Evolutionary conservation across 1,140 invertebrate species (phyloP), one percentile per base, ranked within the genome.

Genomic region (Polypedilum pembai): DNA sequence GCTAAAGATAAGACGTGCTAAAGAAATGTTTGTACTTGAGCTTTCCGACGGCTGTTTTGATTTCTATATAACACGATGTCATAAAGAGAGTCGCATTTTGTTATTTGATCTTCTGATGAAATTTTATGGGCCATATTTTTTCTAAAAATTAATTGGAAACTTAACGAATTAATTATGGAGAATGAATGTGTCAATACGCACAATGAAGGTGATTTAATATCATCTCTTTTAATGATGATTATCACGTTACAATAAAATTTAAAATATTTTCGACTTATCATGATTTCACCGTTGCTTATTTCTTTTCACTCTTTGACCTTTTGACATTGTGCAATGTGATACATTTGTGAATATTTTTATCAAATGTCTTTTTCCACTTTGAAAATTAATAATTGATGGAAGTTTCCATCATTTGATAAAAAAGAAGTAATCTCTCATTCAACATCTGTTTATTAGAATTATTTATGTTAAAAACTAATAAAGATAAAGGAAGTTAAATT

Each of bases 61-160:
- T 33, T 33, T 33, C 24, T 33, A 33, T 56, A 56, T 56, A n/a
- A 56, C 45, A 15, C 8, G 45, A 56, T 56, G 8, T n/a, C n/a
- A 56, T 56, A 56, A 56, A 56, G n/a, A 56, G 12, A n/a, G 45
- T n/a, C 12, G 45, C 45, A 12, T 56, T 56, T 56, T 56, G 45
- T 56, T 56, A 56, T 56, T 56, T 56, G 45, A 56, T 56, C 45
- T 56, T 56, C 45, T 56, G n/a, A 56, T 56, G 45, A 56, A 56
- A 15, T 56, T 56, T 56, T 56, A 56, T 56, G 45, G n/a, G 12
- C 12, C 12, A n/a, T 56, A 56, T n/a, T n/a, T n/a, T 4, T 12
- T 56, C 12, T 56, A n/a, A 4, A 45, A 56, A 56, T 56, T 12
- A 56, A 56, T 56, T 56, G 12, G 45, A 56, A 56, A 56, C 12